Conservation (phyloP, 2,113 vertebrate species). For the Gnathonemus longibarbis region DNA sequence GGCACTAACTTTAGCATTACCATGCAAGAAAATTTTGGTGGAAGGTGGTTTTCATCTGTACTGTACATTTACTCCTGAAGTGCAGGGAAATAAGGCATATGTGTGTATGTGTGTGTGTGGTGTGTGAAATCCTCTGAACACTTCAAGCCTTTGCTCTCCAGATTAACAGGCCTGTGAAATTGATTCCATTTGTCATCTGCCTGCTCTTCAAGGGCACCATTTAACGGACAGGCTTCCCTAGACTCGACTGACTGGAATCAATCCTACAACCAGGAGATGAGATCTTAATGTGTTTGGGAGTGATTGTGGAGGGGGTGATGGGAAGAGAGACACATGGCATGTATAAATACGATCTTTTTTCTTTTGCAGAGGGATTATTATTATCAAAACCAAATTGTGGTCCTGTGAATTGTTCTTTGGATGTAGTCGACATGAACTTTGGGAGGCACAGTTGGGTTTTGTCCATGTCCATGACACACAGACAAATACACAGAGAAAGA, state of each 20-base stretch:
- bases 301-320: not conserved
- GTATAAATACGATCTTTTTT: not conserved
- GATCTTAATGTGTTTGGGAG: slow-evolving; percentile 47
- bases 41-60: not conserved
- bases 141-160: not conserved
- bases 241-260: slow-evolving; percentile 43
- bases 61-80: not conserved
- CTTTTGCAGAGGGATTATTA: not conserved
- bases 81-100: not conserved
- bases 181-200: slow-evolving; percentile 41
- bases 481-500: not conserved
- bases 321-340: not conserved
- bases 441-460: too few species aligned
- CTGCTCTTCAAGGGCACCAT: slow-evolving; percentile 28
- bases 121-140: not conserved
- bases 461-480: not conserved
- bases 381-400: not conserved
- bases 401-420: not conserved
- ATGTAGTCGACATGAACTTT: not conserved
- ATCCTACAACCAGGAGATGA: slow-evolving; percentile 44
- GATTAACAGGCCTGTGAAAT: slow-evolving; percentile 41
- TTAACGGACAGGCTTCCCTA: slow-evolving; percentile 37
- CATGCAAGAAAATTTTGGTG: not conserved
- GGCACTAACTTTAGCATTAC: not conserved
- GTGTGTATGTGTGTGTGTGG: not conserved